Conservation (phyloP, 2,888 invertebrate genomes). For the Chalcosyrphus nemorum region DNA sequence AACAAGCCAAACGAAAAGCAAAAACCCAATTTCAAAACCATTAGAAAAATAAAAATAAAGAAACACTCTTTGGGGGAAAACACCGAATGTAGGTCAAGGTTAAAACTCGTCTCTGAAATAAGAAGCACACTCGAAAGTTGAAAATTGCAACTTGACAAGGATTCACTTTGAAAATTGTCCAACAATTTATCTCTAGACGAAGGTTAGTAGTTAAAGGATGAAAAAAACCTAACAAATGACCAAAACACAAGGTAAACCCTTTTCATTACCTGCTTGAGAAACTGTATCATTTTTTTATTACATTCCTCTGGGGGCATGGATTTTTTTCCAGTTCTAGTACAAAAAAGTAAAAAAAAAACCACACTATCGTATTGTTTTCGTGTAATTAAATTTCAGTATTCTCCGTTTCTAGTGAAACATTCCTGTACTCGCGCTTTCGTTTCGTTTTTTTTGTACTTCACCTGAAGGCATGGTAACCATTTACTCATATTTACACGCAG, state of each 20-base stretch:
- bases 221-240: no score
- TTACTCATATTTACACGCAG: slow-evolving; percentile 62
- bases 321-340: not conserved
- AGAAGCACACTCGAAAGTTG: no score
- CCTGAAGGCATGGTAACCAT: slow-evolving; percentile 50
- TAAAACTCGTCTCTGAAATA: no score
- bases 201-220: no score
- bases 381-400: slow-evolving; percentile 54
- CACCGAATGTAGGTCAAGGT: no score
- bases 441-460: not conserved
- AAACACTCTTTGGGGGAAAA: no score
- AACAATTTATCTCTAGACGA: no score
- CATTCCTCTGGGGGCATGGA: not conserved
- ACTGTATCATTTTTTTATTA: not conserved
- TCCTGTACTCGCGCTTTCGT: not conserved
- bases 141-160: no score
- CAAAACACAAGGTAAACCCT: not conserved
- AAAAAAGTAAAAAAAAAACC: not conserved
- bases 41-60: no score
- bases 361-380: slow-evolving; percentile 18
- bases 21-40: no score
- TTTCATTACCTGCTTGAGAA: not conserved
- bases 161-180: no score
- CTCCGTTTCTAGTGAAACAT: not conserved
- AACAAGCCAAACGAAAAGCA: no score